phyloP scores from a whole-genome alignment of 2,888 invertebrate species.

The Andrena dorsata region DNA sequence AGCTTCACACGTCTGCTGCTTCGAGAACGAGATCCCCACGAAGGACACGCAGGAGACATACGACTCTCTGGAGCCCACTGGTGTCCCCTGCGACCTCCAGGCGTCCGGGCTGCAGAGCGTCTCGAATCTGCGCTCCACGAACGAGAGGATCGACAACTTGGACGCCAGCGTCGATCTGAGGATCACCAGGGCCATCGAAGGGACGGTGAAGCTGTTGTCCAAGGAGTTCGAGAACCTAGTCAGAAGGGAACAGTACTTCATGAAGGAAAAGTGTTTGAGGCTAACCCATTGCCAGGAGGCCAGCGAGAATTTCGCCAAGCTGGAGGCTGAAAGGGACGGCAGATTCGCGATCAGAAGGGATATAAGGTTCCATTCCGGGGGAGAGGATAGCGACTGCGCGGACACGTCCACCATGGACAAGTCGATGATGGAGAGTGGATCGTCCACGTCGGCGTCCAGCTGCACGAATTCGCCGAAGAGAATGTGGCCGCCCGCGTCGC shows the following conservation, averaged over 20 bases:
- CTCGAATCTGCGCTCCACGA: conserved; percentile 55
- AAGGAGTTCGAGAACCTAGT: conserved; percentile 82
- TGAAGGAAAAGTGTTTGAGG: conserved; percentile 74
- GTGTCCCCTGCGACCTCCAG: conserved; percentile 52
- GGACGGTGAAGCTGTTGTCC: conserved; percentile 81
- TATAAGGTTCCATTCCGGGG: conserved; percentile 87
- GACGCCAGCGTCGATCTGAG: conserved; percentile 76
- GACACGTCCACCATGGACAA: conserved; percentile 79
- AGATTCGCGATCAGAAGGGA: conserved; percentile 81
- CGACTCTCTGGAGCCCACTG: conserved; percentile 78
- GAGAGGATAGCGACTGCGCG: conserved; percentile 87
- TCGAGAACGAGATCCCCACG: conserved; percentile 76
- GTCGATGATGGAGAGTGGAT: conserved; percentile 83
- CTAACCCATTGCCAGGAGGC: conserved; percentile 67
- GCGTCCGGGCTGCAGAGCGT: conserved; percentile 2
- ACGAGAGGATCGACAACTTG: conserved; percentile 61
- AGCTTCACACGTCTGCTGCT: conserved; percentile 38
- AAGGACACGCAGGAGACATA: conserved; percentile 78
- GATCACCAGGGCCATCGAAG: conserved; percentile 81
- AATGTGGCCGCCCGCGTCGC: conserved; percentile 84
- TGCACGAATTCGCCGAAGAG: conserved; percentile 89
- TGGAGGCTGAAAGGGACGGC: conserved; percentile 78
- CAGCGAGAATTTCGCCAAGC: conserved; percentile 76
- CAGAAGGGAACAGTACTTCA: conserved; percentile 78
- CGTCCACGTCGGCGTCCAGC: conserved; percentile 88